Conservation (phyloP, 1,140 invertebrate genomes). For the Mercenaria mercenaria region DNA sequence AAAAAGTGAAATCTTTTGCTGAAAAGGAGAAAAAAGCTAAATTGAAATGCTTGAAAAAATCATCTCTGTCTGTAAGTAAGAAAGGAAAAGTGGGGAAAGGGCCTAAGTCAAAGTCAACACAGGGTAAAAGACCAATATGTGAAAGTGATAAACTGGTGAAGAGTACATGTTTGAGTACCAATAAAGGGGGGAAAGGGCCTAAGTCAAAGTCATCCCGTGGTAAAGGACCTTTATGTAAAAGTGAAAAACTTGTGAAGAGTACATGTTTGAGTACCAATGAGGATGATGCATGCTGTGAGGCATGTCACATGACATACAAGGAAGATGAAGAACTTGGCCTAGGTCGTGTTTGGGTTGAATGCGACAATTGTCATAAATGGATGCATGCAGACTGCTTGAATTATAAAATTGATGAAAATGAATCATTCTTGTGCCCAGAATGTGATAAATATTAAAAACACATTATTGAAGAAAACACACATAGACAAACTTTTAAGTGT, state of each 20-base stretch:
- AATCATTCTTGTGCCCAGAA: background rate
- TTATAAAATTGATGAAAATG: background rate
- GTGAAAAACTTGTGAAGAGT: too few relatives aligned
- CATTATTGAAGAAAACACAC: background rate
- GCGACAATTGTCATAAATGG: conserved; percentile 6
- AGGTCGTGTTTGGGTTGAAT: conserved; percentile 19
- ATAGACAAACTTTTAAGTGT: background rate
- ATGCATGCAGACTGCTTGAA: conserved; percentile 1
- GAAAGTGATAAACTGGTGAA: too few relatives aligned
- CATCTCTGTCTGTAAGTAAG: background rate
- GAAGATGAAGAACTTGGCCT: conserved; percentile 13
- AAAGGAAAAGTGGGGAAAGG: background rate
- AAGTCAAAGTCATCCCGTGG: too few relatives aligned
- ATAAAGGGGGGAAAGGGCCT: too few relatives aligned
- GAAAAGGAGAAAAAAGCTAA: conserved; percentile 28
- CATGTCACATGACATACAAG: conserved; percentile 17
- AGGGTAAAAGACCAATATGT: background rate
- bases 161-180: too few relatives aligned
- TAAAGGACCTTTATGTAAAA: too few relatives aligned
- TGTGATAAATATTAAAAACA: background rate
- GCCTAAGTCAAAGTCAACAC: background rate
- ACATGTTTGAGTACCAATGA: background rate
- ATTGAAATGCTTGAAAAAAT: conserved; percentile 28
- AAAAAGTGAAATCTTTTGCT: conserved; percentile 51
- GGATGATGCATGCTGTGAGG: too few relatives aligned